A percentile compares a stretch with the other conserved stretches of the same genome.
Conservation (phyloP, 1,140 invertebrate genomes). For the Cydia strobilella region DNA sequence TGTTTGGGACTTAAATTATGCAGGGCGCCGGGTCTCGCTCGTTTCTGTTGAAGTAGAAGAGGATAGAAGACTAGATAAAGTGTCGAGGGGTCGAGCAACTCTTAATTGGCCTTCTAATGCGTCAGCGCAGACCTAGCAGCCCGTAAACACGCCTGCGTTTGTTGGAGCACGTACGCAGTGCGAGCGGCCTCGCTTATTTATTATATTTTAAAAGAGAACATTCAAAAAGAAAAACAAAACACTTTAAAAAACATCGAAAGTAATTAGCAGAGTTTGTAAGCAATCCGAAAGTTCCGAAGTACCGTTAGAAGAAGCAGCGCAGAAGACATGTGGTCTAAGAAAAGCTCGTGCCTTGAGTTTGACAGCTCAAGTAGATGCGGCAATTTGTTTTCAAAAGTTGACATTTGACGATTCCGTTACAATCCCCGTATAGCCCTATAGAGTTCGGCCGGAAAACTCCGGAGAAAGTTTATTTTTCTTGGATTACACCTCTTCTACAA, state of each 20-base stretch:
- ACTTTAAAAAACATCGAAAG: neutral
- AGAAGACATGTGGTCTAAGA: no score
- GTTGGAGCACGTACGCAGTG: slow-evolving; percentile 6
- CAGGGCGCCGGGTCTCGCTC: neutral
- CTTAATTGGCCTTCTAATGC: slow-evolving; percentile 17
- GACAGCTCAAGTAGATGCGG: no score
- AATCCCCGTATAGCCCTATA: no score
- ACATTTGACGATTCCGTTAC: no score
- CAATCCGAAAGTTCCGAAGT: no score
- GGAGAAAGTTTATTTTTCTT: no score
- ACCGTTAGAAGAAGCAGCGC: no score
- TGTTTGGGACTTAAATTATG: neutral
- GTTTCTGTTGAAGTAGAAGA: neutral
- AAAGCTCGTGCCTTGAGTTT: no score
- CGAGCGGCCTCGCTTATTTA: slow-evolving; percentile 2
- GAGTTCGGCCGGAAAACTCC: no score
- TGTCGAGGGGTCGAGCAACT: slow-evolving; percentile 24
- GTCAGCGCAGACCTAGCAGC: slow-evolving; percentile 17
- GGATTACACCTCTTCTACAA: no score
- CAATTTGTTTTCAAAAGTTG: no score
- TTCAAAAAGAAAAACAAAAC: neutral
- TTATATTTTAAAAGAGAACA: neutral
- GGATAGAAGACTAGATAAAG: slow-evolving; percentile 10
- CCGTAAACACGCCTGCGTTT: slow-evolving; percentile 25
- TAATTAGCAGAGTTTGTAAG: neutral